Percentiles rank a stretch among this genome's conserved stretches.
Conservation (phyloP, 2,113 vertebrate genomes). For the Psammodynastes pulverulentus region DNA sequence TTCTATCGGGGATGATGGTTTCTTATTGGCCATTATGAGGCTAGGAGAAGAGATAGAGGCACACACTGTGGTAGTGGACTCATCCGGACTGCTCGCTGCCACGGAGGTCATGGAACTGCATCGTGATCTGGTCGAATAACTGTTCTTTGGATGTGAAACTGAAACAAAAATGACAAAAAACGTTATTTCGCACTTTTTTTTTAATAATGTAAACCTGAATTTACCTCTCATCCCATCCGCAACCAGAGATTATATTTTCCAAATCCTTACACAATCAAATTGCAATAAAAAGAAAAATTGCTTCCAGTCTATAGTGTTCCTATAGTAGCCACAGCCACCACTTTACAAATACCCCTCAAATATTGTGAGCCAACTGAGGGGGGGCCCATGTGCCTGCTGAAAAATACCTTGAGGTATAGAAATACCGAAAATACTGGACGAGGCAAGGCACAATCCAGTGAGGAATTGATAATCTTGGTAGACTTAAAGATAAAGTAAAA, state of each 20-base stretch:
- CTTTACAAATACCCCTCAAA: neutral
- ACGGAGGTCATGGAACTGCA: constrained; percentile 75
- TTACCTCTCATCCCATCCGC: neutral
- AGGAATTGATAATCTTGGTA: neutral
- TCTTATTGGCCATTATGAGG: constrained; percentile 55
- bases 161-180: constrained; percentile 35
- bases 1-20: constrained; percentile 33
- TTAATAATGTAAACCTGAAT: neutral
- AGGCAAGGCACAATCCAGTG: neutral
- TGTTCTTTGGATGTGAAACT: constrained; percentile 93
- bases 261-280: neutral
- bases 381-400: neutral
- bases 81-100: constrained; percentile 60
- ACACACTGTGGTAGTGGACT: constrained; percentile 47
- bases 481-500: neutral
- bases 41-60: constrained; percentile 62
- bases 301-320: neutral
- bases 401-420: neutral
- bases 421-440: neutral
- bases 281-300: neutral
- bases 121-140: constrained; percentile 83
- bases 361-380: neutral
- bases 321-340: neutral
- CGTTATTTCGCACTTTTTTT: neutral
- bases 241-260: neutral